Base-by-base conservation (phyloP, 2,797 vertebrate genomes). In the Kryptolebias ocellatus region DNA sequence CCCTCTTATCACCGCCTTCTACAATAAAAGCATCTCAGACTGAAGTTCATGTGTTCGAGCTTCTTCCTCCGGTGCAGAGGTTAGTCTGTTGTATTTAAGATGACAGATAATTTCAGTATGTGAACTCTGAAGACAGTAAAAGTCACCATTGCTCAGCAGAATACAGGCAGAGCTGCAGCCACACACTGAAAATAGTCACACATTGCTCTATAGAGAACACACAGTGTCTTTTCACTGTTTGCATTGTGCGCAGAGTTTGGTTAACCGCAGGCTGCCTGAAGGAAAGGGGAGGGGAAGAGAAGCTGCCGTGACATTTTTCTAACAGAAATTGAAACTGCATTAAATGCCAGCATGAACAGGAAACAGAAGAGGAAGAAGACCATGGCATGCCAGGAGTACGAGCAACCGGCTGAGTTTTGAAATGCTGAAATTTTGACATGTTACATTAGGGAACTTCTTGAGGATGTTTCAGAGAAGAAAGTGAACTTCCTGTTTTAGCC, bases 241-340 rank as follows among this genome's bases (percentile, higher is more conserved):
- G n/a, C 14, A 17, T 17, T 34, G 14, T 53, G 56, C 55, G 42
- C 59, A 61, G 67, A 71, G 67, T 17, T 20, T 16, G 59, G 82
- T 79, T 85, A 90, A 92, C 90, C 89, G 78, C 88, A 87, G 11
- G 51, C 46, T 55, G 27, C 47, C n/a, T 16, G 17, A 18, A 46
- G 31, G 37, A 51, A 46, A 8, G 60, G 51, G 56, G 18, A 28
- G 53, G 64, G 39, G 52, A 4, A 1, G 39, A 46, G n/a, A 27
- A 12, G 45, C 39, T 14, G 52, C 18, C 0, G 14, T 55, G 56
- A 55, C 10, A 4, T 3, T 59, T 29, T 70, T 79, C 46, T 65
- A 9, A 56, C 15, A 27, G 68, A 76, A 81, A 82, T 1, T 60
- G 59, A 82, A 86, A 87, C 72, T 67, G 18, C 9, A 42, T 64